Evolutionary conservation across 2,888 invertebrate species (phyloP), one percentile per base, ranked within the genome.

Genomic region (Campoletis raptor): DNA sequence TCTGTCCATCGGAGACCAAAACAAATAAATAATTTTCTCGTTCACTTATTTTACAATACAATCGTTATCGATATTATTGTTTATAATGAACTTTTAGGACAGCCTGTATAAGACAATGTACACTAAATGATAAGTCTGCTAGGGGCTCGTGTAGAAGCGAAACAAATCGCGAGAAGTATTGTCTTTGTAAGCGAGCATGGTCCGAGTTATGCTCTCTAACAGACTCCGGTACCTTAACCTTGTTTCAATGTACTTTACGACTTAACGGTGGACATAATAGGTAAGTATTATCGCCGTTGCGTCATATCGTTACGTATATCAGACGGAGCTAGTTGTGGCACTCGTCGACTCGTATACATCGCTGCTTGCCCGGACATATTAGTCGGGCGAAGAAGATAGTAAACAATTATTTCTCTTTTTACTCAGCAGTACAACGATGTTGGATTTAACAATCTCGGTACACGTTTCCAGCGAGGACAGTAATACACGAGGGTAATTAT

Each of bases 191-290:
- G 12, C 64, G 52, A 42, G 81, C 64, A 36, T 15, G 37, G 66
- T 30, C 57, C 42, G 48, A 82, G 24, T 40, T 74, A 37, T 72
- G 54, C 70, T 78, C 30, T 52, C 48, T 2, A 30, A 36, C 48
- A 61, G 67, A 72, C 64, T 77, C 45, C 57, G 54, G 78, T 85
- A 85, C 81, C 85, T 85, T 81, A 85, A 85, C 85, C 85, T 85
- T 85, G 85, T 81, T 85, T 73, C 67, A 61, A 81, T 81, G 66
- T 78, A 70, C 40, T 84, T 69, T 48, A 73, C 81, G 85, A 81
- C 66, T 72, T 30, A 48, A 45, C 81, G 78, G 73, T 85, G 78
- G 70, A 69, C 81, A 78, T 85, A 78, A 81, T 78, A 73, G 77
- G 52, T 54, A 70, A 42, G 77, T 77, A 66, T 77, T 78, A 85